These are phyloP conservation scores for Rhopilema esculentum DNA, from an alignment of 30 jellyfish, hydroid and myxozoan species.

Conservation along the genomic window DNA sequence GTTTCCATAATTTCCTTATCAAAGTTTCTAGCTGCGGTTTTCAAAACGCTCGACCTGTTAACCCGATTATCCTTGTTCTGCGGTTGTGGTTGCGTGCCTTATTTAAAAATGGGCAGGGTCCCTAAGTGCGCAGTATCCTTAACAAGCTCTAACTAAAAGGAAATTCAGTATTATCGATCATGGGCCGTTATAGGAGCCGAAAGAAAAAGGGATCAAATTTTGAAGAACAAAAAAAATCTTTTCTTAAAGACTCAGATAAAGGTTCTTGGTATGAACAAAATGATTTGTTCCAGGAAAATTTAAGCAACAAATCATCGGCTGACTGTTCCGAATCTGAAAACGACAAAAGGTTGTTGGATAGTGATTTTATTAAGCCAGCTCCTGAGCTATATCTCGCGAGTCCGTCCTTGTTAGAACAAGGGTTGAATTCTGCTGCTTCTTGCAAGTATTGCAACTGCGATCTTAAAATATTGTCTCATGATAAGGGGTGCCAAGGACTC, in stretches of 20 bases:
- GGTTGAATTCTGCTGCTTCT: not conserved
- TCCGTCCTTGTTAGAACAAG: not conserved
- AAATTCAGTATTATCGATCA: not conserved
- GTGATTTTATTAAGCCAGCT: not conserved
- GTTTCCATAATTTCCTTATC: not conserved
- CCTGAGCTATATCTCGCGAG: not conserved
- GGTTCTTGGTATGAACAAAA: constrained; percentile 17
- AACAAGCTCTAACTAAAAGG: not conserved
- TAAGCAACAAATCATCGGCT: not conserved
- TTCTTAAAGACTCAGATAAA: constrained; percentile 3
- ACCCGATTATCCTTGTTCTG: not conserved
- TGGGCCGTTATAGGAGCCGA: constrained; percentile 2
- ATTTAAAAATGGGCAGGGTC: not conserved
- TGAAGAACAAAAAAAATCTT: not conserved
- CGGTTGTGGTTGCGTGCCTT: not conserved
- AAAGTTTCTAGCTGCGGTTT: not conserved
- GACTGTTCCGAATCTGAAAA: not conserved
- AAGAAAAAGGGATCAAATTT: not conserved
- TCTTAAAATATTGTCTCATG: not conserved
- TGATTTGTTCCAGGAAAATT: not conserved
- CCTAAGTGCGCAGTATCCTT: not conserved
- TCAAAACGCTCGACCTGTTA: not conserved
- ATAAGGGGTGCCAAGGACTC: not conserved
- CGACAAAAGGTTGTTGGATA: not conserved
- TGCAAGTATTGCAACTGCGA: too few species aligned